Base-by-base conservation (phyloP, 2,888 invertebrate species). In the Watsonalla binaria region DNA sequence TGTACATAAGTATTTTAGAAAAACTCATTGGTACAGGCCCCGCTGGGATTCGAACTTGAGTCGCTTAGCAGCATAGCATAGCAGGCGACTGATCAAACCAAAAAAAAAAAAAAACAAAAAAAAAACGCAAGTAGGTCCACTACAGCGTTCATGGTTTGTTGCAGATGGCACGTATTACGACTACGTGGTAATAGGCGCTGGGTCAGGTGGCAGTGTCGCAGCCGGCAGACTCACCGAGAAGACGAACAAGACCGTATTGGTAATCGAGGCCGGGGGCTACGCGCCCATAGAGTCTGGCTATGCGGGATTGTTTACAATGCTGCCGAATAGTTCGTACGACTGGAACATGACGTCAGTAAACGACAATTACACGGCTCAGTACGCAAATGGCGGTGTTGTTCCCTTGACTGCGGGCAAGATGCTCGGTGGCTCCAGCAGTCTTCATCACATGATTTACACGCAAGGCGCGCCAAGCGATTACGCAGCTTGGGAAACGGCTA, bases 201-300 rank as follows among this genome's bases (percentile, higher is more conserved):
- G 76, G 0, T 51, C 68, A 0, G 64, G 71, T 0, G 76, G 76
- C 5, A 59, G 62, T 4, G 61, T 68, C 4, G 51, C 74, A 0
- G 72, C 72, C 0, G 62, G 61, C 53, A 56, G 76, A 46, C 62
- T 76, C 0, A 63, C 70, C 5, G 65, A 68, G 15, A 60, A 67
- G 11, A 34, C 59, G 0, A 54, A 55, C 0, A 42, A 53, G 5
- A 62, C 57, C 5, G 66, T 74, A 2, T 34, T 70, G 0, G 46
- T 74, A 0, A 34, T 74, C 0, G 76, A 76, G 53, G 64, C 69
- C 6, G 76, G 75, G 0, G 63, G 58, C 5, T 62, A 67, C 0
- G 61, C 74, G 5, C 68, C 72, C 1, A 5, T 74, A 0, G 70
- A 70, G 45, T 59, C 66, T 24, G 0, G 5, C 11, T 11, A 11